Evolutionary conservation across 2,113 vertebrate species (phyloP).

Genomic region (Syrmaticus mikado): DNA sequence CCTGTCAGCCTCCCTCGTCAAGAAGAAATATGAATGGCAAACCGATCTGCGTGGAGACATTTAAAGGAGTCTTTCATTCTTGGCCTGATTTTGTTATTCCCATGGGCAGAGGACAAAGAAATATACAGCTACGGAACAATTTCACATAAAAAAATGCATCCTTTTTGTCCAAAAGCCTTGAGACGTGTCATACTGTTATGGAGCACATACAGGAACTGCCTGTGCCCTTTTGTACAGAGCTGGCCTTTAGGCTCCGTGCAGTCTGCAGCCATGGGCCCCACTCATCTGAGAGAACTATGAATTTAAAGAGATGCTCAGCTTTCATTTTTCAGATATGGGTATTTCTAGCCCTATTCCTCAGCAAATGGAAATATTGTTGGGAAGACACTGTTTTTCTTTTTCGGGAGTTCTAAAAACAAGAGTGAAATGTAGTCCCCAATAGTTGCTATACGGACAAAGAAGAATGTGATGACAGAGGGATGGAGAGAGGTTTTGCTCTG

Average conservation of each 20-base stretch:
- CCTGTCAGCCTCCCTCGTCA: conserved; percentile 27
- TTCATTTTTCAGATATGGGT: not conserved
- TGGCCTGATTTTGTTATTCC: conserved; percentile 26
- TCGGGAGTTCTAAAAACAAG: not conserved
- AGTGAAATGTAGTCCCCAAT: not conserved
- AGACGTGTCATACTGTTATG: conserved; percentile 47
- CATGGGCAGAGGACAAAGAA: conserved; percentile 59
- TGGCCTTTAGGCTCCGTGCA: conserved; percentile 69
- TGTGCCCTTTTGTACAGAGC: conserved; percentile 70
- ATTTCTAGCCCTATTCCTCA: not conserved
- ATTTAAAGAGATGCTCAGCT: conserved; percentile 25
- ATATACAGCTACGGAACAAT: conserved; percentile 45
- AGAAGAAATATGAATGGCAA: conserved; percentile 44
- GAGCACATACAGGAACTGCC: conserved; percentile 61
- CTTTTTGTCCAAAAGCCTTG: conserved; percentile 37
- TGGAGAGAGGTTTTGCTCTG: not conserved
- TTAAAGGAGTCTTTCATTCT: conserved; percentile 55
- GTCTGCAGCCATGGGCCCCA: conserved; percentile 50
- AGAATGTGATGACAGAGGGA: not conserved
- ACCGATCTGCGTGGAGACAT: conserved; percentile 34
- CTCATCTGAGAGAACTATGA: conserved; percentile 5
- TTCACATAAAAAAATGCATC: conserved; percentile 58
- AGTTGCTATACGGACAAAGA: not conserved
- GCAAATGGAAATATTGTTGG: not conserved
- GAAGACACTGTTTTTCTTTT: not conserved